Percentiles rank a stretch among this genome's conserved stretches.
These are phyloP conservation scores for Lateolabrax maculatus DNA, from an alignment of 2,797 vertebrate genomes.

Conservation along the genomic window DNA sequence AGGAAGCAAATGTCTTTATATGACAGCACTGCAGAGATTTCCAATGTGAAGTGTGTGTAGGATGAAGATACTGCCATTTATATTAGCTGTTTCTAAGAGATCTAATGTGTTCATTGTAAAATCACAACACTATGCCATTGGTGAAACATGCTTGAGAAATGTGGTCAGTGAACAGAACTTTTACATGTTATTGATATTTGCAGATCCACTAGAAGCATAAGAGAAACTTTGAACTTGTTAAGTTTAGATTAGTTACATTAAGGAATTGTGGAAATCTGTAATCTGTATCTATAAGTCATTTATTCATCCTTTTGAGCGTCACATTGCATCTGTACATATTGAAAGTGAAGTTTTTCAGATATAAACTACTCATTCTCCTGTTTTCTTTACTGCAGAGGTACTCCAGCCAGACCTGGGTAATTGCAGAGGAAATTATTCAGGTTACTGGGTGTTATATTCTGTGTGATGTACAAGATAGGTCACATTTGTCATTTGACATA, in stretches of 20 bases:
- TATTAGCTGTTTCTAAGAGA: background rate
- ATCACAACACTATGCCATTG: background rate
- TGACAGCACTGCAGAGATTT: conserved; percentile 3
- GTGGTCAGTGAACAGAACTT: background rate
- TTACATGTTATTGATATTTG: background rate
- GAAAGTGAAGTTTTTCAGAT: background rate
- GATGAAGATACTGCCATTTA: background rate
- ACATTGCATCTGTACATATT: background rate
- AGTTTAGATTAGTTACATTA: background rate
- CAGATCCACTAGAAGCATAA: too few species aligned
- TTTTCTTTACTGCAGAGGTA: background rate
- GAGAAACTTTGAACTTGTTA: background rate
- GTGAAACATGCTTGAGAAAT: background rate
- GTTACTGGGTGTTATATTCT: background rate
- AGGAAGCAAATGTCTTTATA: background rate
- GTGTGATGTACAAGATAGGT: background rate
- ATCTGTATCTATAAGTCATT: background rate
- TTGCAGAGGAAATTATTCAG: background rate
- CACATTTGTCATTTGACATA: background rate
- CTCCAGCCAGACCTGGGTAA: background rate
- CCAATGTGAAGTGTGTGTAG: background rate
- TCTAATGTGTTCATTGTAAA: background rate
- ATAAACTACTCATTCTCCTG: background rate
- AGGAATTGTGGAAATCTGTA: background rate
- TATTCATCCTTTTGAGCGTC: background rate